Conservation (phyloP, 2,797 vertebrate genomes). For the Malurus leucopterus region DNA sequence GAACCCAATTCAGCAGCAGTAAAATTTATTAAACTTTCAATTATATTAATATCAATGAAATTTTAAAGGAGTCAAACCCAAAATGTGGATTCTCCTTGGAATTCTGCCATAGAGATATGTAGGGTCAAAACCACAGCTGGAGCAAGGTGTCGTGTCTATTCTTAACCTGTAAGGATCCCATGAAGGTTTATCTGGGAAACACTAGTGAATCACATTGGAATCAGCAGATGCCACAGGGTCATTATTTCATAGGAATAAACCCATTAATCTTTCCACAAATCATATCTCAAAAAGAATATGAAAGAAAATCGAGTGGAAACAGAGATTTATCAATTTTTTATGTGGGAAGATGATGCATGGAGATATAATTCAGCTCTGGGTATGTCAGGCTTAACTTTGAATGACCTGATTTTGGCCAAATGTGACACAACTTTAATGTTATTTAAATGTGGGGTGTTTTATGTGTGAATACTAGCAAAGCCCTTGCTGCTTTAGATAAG, state of each 20-base stretch:
- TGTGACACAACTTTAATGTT: neutral
- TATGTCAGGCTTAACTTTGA: neutral
- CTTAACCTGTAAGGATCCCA: neutral
- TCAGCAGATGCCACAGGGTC: neutral
- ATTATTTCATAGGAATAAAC: neutral
- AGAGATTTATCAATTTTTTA: neutral
- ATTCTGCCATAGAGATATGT: neutral
- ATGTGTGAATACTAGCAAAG: conserved; percentile 48
- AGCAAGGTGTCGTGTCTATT: accelerated
- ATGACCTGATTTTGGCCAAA: conserved; percentile 29
- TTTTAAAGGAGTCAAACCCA: neutral
- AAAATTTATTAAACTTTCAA: neutral
- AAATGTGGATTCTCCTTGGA: neutral
- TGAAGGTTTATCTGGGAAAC: neutral
- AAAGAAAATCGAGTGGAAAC: neutral
- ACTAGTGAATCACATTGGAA: neutral
- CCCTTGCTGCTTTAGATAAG: conserved; percentile 65
- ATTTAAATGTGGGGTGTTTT: neutral
- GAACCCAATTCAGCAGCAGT: neutral
- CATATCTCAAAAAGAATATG: neutral
- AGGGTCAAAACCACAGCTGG: neutral
- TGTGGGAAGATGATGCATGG: neutral
- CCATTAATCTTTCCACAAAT: neutral
- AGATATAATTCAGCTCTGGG: neutral
- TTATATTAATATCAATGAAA: neutral